Evolutionary conservation across 2,113 vertebrate species (phyloP).

Genomic region (Pteruthius melanotis): DNA sequence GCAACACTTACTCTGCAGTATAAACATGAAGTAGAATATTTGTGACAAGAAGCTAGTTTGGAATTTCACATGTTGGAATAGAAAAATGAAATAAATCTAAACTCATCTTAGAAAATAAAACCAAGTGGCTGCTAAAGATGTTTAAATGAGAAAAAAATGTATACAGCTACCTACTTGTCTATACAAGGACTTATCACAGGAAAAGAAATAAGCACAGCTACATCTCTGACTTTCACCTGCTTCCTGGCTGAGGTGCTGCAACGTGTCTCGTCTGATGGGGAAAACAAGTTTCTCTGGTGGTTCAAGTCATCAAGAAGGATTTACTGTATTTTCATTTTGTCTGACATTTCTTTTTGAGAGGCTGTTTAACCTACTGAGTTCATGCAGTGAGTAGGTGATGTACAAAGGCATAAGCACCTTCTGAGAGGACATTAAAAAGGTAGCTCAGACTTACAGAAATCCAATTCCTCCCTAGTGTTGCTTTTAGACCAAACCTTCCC

Average conservation of each 20-base stretch:
- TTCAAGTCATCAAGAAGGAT: not conserved
- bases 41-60: not conserved
- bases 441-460: not conserved
- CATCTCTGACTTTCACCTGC: not conserved
- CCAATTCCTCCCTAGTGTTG: not conserved
- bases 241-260: not conserved
- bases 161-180: not conserved
- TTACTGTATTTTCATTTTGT: not conserved
- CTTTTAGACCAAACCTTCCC: not conserved
- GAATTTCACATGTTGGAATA: not conserved
- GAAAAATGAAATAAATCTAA: slow-evolving; percentile 2
- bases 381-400: not conserved
- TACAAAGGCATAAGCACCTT: not conserved
- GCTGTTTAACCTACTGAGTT: not conserved
- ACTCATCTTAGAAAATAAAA: not conserved
- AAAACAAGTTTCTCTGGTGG: not conserved
- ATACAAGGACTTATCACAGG: not conserved
- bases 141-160: not conserved
- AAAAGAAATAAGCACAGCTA: not conserved
- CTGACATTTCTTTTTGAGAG: not conserved
- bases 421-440: not conserved
- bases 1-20: slow-evolving; percentile 14
- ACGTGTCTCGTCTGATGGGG: not conserved
- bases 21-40: slow-evolving; percentile 25
- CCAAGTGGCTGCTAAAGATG: not conserved